Conservation (phyloP, 1,140 invertebrate genomes). For the Armadillidium nasatum region DNA sequence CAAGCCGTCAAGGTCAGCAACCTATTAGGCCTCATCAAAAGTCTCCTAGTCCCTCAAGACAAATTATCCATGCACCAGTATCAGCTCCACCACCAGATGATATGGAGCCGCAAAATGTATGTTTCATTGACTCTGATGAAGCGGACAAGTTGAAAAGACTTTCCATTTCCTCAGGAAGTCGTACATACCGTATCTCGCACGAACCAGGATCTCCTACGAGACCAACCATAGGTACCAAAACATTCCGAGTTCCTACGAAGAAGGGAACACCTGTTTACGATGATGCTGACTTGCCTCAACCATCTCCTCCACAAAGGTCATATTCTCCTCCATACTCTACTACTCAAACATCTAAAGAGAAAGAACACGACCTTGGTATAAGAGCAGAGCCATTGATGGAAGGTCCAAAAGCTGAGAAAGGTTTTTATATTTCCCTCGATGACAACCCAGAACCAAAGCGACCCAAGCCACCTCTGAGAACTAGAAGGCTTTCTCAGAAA, state of each 20-base stretch:
- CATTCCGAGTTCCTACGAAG: conserved; percentile 42
- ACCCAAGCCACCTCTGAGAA: conserved; percentile 72
- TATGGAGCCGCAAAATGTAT: conserved; percentile 87
- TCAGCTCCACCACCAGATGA: conserved; percentile 66
- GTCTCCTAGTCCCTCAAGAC: conserved; percentile 37
- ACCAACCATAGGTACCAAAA: conserved; percentile 40
- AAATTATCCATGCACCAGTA: conserved; percentile 57
- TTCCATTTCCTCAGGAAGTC: conserved; percentile 76
- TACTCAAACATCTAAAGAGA: conserved; percentile 31
- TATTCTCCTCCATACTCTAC: conserved; percentile 38
- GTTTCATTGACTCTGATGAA: conserved; percentile 71
- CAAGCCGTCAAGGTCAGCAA: conserved; percentile 36
- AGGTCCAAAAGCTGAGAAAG: conserved; percentile 60
- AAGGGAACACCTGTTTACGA: conserved; percentile 39
- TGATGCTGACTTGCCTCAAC: conserved; percentile 41
- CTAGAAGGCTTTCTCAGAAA: conserved; percentile 41
- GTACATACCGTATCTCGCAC: conserved; percentile 73
- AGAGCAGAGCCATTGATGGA: conserved; percentile 49
- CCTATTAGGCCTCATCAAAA: conserved; percentile 32
- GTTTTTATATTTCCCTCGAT: conserved; percentile 93
- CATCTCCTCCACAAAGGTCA: conserved; percentile 36
- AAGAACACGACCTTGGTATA: conserved; percentile 41
- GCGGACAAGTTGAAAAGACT: conserved; percentile 58
- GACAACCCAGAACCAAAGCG: conserved; percentile 72
- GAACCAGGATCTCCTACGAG: conserved; percentile 44